Conservation (phyloP, 1,140 invertebrate genomes). For the Drosophila repletoides region DNA sequence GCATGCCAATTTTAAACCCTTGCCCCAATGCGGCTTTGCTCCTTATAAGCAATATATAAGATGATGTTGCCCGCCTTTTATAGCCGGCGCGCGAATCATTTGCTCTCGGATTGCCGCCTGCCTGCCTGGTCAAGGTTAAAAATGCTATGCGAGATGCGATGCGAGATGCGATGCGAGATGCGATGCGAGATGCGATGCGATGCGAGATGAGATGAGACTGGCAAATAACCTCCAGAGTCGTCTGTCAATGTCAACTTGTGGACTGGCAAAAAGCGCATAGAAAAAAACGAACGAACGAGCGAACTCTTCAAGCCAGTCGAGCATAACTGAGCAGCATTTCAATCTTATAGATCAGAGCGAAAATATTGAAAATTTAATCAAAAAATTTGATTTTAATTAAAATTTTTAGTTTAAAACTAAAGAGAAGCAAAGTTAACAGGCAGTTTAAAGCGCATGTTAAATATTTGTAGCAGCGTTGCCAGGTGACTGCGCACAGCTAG, state of each 20-base stretch:
- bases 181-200: background rate
- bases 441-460: no score
- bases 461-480: no score
- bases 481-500: no score
- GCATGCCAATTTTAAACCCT: constrained; percentile 23
- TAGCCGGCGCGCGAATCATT: constrained; percentile 30
- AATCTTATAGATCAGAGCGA: constrained; percentile 23
- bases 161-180: constrained; percentile 2
- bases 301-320: constrained; percentile 10
- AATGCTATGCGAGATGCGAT: constrained; percentile 53
- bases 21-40: constrained; percentile 32
- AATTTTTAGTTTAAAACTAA: no score
- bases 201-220: constrained; percentile 17
- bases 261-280: constrained; percentile 4
- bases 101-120: constrained; percentile 31
- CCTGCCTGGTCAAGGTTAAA: constrained; percentile 69
- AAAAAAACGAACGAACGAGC: no score
- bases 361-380: background rate
- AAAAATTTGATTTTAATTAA: no score
- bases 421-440: no score
- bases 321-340: constrained; percentile 40
- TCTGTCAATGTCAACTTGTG: constrained; percentile 51
- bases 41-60: constrained; percentile 23
- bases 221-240: constrained; percentile 52
- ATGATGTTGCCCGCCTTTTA: constrained; percentile 34